Evolutionary conservation across 2,888 invertebrate species (phyloP), one percentile per base, ranked within the genome.

Genomic region (Fragum whitleyi): DNA sequence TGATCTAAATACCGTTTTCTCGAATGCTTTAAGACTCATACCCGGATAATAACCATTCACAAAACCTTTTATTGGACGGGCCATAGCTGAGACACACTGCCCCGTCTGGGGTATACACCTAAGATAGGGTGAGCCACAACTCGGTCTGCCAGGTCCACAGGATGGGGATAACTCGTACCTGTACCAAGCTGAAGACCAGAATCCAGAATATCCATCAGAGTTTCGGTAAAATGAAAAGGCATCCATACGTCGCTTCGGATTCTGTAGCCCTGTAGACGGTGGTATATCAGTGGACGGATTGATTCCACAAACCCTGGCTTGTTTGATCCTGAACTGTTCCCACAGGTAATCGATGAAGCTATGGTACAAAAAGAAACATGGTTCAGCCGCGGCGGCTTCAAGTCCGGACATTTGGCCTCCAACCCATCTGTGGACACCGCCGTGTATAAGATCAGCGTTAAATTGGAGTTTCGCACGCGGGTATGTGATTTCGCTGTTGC

Each of bases 271-370:
- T 21, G 69, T 76, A 0, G 84, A 70, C 1, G 59, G 16, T 11
- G 88, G 88, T 67, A 86, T 86, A 61, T 88, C 88, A 19, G 28
- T 57, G 5, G 42, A 36, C 2, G 90, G 86, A 67, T 89, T 83
- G 1, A 86, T 79, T 14, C 85, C 78, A 53, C 87, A 84, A n/a
- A 23, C 29, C 9, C 74, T 47, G n/a, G 78, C 79, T 19, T 88
- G 89, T 26, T 78, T 77, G 6, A 77, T 77, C 16, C 90, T 79
- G 74, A 91, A 92, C 51, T 86, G 42, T 57, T 90, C 89, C 90
- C 90, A 91, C 7, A 91, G 71, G 77, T 89, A 89, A 74, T 92
- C 92, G 16, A 91, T 86, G 65, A 87, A 91, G 1, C 89, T 83
- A 72, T 91, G 91, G 61, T 90, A 88, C 28, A 90, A 65, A 80